These are phyloP conservation scores for Penelope pileata DNA, from an alignment of 2,113 vertebrate genomes.

Conservation along the genomic window DNA sequence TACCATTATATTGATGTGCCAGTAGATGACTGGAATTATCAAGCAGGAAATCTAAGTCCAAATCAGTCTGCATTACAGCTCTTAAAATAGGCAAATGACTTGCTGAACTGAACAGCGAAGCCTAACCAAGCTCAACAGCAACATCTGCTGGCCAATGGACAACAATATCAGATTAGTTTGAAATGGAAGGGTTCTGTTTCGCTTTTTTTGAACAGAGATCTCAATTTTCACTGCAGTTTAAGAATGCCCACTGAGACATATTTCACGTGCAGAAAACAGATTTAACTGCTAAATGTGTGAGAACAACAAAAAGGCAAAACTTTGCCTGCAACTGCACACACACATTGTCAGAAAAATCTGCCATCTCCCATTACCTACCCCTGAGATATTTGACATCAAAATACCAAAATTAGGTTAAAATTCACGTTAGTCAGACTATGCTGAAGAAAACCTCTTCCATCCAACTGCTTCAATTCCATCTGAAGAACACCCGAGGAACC, in stretches of 20 bases:
- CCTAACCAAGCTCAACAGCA: constrained; percentile 65
- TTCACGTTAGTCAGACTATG: neutral
- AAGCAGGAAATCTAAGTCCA: constrained; percentile 14
- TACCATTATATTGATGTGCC: neutral
- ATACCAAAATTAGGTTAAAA: neutral
- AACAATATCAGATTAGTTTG: neutral
- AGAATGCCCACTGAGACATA: neutral
- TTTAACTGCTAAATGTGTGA: neutral
- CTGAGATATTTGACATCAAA: neutral
- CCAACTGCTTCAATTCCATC: neutral
- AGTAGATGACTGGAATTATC: neutral
- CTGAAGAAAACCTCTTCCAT: neutral
- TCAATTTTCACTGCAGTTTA: neutral
- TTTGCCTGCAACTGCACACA: rapidly evolving
- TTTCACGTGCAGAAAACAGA: neutral
- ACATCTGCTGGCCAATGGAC: constrained; percentile 53
- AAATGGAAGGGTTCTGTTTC: neutral
- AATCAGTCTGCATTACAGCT: neutral
- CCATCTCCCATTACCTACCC: neutral
- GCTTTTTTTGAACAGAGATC: neutral
- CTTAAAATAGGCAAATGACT: neutral
- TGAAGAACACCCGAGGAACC: neutral
- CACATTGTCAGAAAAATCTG: neutral
- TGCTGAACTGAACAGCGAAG: neutral
- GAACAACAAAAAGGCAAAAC: neutral